Percentiles rank a stretch among this genome's conserved stretches.
phyloP scores from a whole-genome alignment of 1,140 invertebrate genomes.

The Oryctes rhinoceros region DNA sequence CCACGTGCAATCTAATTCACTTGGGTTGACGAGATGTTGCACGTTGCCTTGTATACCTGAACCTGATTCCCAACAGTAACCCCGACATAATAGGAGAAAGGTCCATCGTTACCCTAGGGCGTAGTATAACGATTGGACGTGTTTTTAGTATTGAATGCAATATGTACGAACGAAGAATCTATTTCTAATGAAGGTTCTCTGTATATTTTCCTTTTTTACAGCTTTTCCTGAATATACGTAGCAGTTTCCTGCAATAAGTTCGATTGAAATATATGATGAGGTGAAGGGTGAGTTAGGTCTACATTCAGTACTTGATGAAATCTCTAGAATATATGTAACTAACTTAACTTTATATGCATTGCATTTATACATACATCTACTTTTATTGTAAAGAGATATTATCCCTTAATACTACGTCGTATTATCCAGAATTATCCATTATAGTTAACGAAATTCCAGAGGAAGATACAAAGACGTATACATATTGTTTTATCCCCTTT shows the following conservation, averaged over 20 bases:
- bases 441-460: too few relatives aligned
- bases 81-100: not conserved
- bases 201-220: constrained; percentile 8
- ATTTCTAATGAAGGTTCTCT: not conserved
- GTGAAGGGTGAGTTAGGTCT: too few relatives aligned
- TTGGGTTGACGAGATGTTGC: not conserved
- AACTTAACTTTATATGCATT: too few relatives aligned
- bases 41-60: not conserved
- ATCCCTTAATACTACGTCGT: too few relatives aligned
- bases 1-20: not conserved
- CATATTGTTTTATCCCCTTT: too few relatives aligned
- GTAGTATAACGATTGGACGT: not conserved
- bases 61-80: not conserved
- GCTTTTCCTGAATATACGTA: too few relatives aligned
- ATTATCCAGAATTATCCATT: too few relatives aligned
- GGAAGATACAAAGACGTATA: too few relatives aligned
- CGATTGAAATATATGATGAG: not conserved
- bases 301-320: too few relatives aligned
- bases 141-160: not conserved
- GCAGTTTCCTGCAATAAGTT: not conserved
- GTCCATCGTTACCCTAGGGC: not conserved
- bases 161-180: constrained; percentile 4
- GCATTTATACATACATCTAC: too few relatives aligned
- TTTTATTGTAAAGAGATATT: too few relatives aligned
- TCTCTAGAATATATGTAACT: too few relatives aligned